Percentiles rank a stretch among this genome's conserved stretches.
Conservation (phyloP, 1,140 invertebrate species). For the Penaeus chinensis region DNA sequence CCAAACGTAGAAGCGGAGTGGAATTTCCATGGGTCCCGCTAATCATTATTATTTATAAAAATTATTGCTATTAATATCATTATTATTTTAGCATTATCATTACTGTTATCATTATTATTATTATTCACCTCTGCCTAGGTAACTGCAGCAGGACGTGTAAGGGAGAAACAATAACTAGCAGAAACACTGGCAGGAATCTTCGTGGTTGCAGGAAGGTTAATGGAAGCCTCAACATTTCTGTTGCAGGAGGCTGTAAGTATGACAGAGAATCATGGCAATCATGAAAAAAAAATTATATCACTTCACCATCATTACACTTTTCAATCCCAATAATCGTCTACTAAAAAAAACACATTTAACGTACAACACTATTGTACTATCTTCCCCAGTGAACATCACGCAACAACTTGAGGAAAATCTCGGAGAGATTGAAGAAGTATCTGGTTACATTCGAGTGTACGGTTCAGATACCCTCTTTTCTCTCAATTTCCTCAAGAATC, state of each 20-base stretch:
- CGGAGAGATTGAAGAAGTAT: conserved; percentile 13
- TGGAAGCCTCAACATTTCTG: conserved; percentile 31
- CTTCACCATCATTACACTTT: background rate
- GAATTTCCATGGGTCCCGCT: too few species aligned
- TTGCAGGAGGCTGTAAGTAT: conserved; percentile 37
- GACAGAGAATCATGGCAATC: too few species aligned
- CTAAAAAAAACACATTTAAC: too few species aligned
- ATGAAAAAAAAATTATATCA: background rate
- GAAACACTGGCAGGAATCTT: background rate
- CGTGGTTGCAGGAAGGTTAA: conserved; percentile 4
- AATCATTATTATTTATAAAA: too few species aligned
- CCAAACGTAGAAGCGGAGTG: too few species aligned
- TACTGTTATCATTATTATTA: background rate
- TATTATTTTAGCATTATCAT: too few species aligned
- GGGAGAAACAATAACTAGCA: conserved; percentile 32
- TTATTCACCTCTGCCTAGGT: background rate
- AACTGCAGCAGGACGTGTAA: conserved; percentile 18
- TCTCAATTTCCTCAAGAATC: conserved; percentile 40
- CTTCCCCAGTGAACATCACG: conserved; percentile 38
- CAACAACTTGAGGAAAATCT: conserved; percentile 49
- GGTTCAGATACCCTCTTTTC: conserved; percentile 47
- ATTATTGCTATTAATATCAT: too few species aligned
- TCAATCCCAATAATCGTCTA: background rate
- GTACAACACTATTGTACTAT: background rate
- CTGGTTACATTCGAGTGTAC: conserved; percentile 40